Evolutionary conservation across 2,888 invertebrate species (phyloP).

Genomic region (Elgonia sp.): DNA sequence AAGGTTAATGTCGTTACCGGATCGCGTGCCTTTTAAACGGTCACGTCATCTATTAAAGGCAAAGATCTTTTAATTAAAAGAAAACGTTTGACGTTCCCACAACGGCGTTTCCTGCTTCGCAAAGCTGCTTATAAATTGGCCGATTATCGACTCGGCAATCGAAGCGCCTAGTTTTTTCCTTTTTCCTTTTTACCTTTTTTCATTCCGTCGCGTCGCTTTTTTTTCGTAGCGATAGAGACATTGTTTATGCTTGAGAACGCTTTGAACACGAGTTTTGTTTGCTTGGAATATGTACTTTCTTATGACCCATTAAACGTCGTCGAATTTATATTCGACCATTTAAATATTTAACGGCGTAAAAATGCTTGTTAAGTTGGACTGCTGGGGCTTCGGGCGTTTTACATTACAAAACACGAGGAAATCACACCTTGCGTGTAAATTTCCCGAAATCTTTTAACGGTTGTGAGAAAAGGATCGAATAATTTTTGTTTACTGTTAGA

Average conservation of each 20-base stretch:
- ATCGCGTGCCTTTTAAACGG: constrained; percentile 74
- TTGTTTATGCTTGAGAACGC: constrained; percentile 55
- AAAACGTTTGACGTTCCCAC: constrained; percentile 53
- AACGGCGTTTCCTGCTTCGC: constrained; percentile 44
- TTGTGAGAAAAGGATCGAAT: not conserved
- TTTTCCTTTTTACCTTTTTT: not conserved
- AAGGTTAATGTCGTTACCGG: constrained; percentile 75
- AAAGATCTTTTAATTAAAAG: constrained; percentile 71
- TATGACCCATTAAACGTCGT: constrained; percentile 55
- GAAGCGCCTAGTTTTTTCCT: not conserved
- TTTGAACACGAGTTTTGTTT: constrained; percentile 34
- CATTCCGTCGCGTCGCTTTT: not conserved
- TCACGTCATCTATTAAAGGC: constrained; percentile 71
- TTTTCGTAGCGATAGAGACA: constrained; percentile 21
- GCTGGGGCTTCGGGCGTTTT: constrained; percentile 25
- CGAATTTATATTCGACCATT: constrained; percentile 47
- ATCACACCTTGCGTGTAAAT: constrained; percentile 26
- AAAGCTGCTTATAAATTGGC: constrained; percentile 62
- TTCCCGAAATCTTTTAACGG: constrained; percentile 29
- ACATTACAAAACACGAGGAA: constrained; percentile 58
- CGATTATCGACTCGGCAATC: constrained; percentile 49
- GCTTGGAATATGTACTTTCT: constrained; percentile 52
- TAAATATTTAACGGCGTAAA: constrained; percentile 33
- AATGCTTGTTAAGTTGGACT: not conserved
- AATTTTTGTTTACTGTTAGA: constrained; percentile 37